A percentile compares a stretch with the other conserved stretches of the same genome.
These are phyloP conservation scores for Dichetophora obliterata DNA, from an alignment of 2,888 invertebrate species.

Conservation along the genomic window DNA sequence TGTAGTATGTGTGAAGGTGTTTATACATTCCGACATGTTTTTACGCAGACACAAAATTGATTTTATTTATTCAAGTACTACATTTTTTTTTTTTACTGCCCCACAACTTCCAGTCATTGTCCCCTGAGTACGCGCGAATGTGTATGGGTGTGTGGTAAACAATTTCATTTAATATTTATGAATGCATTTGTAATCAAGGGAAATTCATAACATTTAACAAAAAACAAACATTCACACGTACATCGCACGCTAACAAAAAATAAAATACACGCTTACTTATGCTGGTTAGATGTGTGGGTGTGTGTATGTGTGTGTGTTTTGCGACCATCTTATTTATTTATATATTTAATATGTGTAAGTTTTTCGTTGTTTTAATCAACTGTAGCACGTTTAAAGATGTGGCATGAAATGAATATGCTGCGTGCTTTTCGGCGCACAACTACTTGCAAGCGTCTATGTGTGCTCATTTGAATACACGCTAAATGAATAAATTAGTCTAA, in stretches of 20 bases:
- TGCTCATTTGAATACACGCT: too few relatives aligned
- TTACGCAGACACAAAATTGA: constrained; percentile 33
- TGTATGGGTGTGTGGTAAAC: constrained; percentile 19
- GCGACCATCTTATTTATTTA: constrained; percentile 29
- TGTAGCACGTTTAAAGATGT: not conserved
- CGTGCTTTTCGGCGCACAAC: not conserved
- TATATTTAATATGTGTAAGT: not conserved
- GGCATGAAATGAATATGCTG: not conserved
- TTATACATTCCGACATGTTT: constrained; percentile 1
- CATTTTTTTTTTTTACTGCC: not conserved
- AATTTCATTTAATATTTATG: constrained; percentile 40
- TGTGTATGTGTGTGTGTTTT: not conserved
- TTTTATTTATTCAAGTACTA: constrained; percentile 43
- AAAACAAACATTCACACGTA: constrained; percentile 21
- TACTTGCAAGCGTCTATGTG: not conserved
- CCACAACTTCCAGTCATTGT: not conserved
- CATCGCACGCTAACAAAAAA: constrained; percentile 3
- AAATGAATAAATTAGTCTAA: too few relatives aligned
- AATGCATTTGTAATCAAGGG: constrained; percentile 39
- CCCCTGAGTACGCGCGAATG: constrained; percentile 9
- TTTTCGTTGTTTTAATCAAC: not conserved
- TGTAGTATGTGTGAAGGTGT: not conserved
- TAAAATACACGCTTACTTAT: too few relatives aligned
- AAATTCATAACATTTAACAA: constrained; percentile 35
- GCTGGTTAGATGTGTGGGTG: not conserved